Evolutionary conservation across 2,113 vertebrate genomes (phyloP).

Genomic region (Malurus cyaneus): DNA sequence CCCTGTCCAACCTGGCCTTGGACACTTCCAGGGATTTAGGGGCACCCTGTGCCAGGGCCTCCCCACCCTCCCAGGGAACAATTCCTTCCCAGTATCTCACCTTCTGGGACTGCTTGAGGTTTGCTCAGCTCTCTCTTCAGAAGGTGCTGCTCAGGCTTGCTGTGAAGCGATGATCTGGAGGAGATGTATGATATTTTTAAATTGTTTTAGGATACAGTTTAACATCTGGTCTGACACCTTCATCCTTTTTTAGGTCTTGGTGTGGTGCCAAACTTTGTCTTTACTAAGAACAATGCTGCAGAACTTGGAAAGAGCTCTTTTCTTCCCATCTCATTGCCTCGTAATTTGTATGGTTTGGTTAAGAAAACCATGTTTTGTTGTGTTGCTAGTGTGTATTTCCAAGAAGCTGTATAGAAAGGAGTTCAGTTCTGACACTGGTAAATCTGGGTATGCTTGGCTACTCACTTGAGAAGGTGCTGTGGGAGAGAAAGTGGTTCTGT

Average conservation of each 20-base stretch:
- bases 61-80: accelerated
- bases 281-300: not conserved
- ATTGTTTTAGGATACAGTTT: not conserved
- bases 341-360: not conserved
- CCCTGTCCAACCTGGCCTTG: accelerated
- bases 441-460: not conserved
- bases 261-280: not conserved
- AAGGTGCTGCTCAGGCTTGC: not conserved
- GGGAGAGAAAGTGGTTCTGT: not conserved
- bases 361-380: not conserved
- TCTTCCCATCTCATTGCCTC: not conserved
- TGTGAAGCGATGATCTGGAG: not conserved
- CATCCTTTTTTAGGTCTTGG: not conserved
- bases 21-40: not conserved
- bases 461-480: not conserved
- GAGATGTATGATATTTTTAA: not conserved
- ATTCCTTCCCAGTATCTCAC: not conserved
- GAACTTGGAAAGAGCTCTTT: not conserved
- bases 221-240: not conserved
- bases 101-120: not conserved
- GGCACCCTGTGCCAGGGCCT: not conserved
- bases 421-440: not conserved
- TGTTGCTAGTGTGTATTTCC: not conserved
- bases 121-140: not conserved
- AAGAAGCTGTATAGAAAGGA: not conserved